phyloP scores from a whole-genome alignment of 2,113 vertebrate species.

The Hypanus sabinus region DNA sequence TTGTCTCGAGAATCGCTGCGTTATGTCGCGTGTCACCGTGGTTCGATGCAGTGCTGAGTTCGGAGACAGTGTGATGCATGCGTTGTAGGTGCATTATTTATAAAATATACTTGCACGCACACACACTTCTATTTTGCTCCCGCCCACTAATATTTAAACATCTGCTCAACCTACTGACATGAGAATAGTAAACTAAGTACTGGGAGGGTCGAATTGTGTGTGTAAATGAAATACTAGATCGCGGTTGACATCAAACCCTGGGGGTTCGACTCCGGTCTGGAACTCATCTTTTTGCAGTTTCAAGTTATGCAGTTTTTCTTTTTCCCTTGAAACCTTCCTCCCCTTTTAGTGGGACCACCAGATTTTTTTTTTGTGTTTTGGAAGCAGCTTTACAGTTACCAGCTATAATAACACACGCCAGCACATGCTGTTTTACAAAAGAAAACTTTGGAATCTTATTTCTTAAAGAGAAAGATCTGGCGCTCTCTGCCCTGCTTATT shows the following conservation, averaged over 20 bases:
- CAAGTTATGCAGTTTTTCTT: not conserved
- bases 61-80: not conserved
- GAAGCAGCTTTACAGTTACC: not conserved
- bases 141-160: not conserved
- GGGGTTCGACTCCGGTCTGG: not conserved
- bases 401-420: slow-evolving; percentile 22
- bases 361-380: not conserved
- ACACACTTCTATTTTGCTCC: not conserved
- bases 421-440: slow-evolving; percentile 8
- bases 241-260: not conserved
- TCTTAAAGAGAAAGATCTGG: not conserved
- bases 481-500: not conserved
- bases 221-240: not conserved
- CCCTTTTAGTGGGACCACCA: not conserved
- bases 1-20: not conserved
- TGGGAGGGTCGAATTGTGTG: not conserved
- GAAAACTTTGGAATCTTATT: not conserved
- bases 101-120: no score
- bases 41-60: not conserved
- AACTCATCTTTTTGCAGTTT: slow-evolving; percentile 11
- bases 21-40: not conserved
- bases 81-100: no score
- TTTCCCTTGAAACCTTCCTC: not conserved
- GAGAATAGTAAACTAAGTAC: not conserved
- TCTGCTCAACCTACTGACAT: not conserved